Evolutionary conservation across 2,888 invertebrate genomes (phyloP).

Genomic region (Eurytoma californica): DNA sequence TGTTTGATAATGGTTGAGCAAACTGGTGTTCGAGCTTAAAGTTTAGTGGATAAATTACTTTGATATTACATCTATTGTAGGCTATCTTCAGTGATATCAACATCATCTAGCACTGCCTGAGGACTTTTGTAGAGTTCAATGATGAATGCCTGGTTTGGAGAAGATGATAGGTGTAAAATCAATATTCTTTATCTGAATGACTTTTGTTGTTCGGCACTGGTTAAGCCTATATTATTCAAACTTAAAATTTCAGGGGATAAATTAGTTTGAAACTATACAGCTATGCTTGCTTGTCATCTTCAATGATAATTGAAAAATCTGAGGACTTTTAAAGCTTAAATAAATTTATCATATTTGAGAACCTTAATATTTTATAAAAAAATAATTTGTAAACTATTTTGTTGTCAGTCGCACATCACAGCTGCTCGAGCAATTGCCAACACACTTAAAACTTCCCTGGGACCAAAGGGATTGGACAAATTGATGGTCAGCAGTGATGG

Average conservation of each 20-base stretch:
- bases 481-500: constrained; percentile 98
- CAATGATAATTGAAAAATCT: too few species aligned
- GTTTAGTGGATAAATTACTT: constrained; percentile 16
- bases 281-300: too few species aligned
- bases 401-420: constrained; percentile 93
- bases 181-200: neutral
- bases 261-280: too few species aligned
- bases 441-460: constrained; percentile 93
- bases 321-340: neutral
- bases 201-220: neutral
- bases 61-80: neutral
- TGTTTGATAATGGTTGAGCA: constrained; percentile 4
- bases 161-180: neutral
- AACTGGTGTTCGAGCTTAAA: constrained; percentile 3
- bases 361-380: neutral
- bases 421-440: constrained; percentile 96
- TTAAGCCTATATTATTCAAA: too few species aligned
- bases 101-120: neutral
- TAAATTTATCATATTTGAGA: neutral
- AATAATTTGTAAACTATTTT: neutral
- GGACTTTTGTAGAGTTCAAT: neutral
- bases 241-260: too few species aligned
- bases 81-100: neutral
- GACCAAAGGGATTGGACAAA: constrained; percentile 98
- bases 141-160: neutral